Base-by-base conservation (phyloP, 1,140 invertebrate species). In the Parasteatoda tepidariorum region DNA sequence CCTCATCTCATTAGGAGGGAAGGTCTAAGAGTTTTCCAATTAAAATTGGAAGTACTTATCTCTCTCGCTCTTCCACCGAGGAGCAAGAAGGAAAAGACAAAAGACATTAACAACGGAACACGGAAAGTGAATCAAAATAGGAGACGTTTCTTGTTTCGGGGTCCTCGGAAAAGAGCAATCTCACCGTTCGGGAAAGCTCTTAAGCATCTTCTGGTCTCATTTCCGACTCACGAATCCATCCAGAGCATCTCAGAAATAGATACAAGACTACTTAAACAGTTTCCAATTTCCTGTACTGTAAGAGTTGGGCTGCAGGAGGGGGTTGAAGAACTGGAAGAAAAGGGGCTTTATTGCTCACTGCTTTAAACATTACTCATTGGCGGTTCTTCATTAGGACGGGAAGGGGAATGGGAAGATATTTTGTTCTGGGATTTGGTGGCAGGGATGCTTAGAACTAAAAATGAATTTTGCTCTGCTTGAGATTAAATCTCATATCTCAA, bases 51-150 rank as follows among this genome's bases (percentile, higher is more conserved):
- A 55, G 41, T 3, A 28, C 28, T 64, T 64, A 22, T 22, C n/a
- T 22, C 24, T 59, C 57, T n/a, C n/a, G 7, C n/a, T n/a, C 41
- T n/a, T 5, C 15, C 6, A 59, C 18, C 13, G 66, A 38, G 33
- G 33, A 30, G 33, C 26, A 15, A 26, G 66, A 41, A n/a, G 11
- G 31, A 38, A 22, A 31, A 67, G 18, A 31, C 28, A 67, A 7
- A 71, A 71, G 68, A 55, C 48, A 31, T 71, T 64, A 64, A 64
- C 61, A 64, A 64, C 24, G 61, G n/a, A 64, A 64, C 61, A 64
- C 61, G 61, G 61, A 57, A 33, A 71, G 48, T 71, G 68, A 71
- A 71, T 71, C 68, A 57, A 71, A 71, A 57, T 22, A 15, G 48
- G 28, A 57, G 30, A 71, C 9, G 13, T 71, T 31, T 26, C 48